phyloP scores from a whole-genome alignment of 2,113 vertebrate species.

The Diglossa brunneiventris region DNA sequence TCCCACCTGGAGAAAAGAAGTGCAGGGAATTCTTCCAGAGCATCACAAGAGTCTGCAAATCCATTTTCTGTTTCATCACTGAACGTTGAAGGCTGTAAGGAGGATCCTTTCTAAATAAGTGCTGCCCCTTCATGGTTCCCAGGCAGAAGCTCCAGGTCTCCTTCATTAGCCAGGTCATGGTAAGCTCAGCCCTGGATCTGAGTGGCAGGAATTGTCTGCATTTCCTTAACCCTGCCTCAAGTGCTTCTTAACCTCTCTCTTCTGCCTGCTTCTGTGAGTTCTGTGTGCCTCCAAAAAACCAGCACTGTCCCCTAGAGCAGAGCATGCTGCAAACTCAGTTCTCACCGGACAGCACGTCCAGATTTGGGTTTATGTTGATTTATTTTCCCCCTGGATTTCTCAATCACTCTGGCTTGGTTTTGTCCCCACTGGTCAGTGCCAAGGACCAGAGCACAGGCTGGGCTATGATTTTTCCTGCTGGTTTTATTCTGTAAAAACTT shows the following conservation, averaged over 20 bases:
- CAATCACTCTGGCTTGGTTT: neutral
- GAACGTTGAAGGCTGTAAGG: neutral
- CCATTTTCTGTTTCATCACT: neutral
- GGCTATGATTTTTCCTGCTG: neutral
- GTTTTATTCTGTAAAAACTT: neutral
- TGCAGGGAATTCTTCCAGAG: neutral
- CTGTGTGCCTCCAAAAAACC: neutral
- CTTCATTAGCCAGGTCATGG: neutral
- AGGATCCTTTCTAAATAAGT: neutral
- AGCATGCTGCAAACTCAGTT: neutral
- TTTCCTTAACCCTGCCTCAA: neutral
- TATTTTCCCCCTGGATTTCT: neutral
- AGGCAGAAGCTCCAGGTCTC: neutral
- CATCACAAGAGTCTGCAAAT: neutral
- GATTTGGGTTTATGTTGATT: neutral
- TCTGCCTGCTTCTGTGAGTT: neutral
- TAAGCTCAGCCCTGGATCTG: neutral
- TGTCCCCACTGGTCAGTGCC: neutral
- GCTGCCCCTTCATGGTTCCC: neutral
- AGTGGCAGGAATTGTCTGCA: slow-evolving; percentile 1
- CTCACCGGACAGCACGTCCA: neutral
- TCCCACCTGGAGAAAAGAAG: neutral
- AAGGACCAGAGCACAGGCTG: neutral
- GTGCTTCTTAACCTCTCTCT: neutral
- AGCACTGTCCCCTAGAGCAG: neutral